Percentiles rank a stretch among this genome's conserved stretches.
phyloP scores from a whole-genome alignment of 2,797 vertebrate genomes.

The Euthynnus affinis region DNA sequence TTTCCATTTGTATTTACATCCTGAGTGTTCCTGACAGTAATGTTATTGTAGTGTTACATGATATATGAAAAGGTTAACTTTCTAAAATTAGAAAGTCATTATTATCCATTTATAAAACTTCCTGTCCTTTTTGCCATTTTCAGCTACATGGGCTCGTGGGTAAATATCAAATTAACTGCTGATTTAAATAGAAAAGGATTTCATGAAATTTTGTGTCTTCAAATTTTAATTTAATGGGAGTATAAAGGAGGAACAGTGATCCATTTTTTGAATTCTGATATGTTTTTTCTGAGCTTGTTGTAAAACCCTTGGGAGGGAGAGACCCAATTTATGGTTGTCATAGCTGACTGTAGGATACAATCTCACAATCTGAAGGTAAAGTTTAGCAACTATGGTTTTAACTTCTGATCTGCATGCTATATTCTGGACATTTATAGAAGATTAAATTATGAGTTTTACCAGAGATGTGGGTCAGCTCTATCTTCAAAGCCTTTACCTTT shows the following conservation, averaged over 20 bases:
- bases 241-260: not conserved
- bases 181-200: not conserved
- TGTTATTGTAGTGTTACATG: constrained; percentile 1
- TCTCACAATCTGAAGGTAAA: constrained; percentile 1
- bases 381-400: constrained; percentile 3
- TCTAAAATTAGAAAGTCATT: constrained; percentile 17
- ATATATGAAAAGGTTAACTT: constrained; percentile 29
- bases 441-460: not conserved
- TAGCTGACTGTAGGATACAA: not conserved
- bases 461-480: not conserved
- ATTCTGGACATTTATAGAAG: not conserved
- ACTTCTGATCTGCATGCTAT: not conserved
- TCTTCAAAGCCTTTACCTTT: not conserved
- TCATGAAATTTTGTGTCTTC: not conserved
- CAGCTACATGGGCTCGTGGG: not conserved
- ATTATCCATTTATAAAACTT: not conserved
- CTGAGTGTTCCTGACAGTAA: constrained; percentile 33
- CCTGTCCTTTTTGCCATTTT: not conserved
- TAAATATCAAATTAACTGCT: not conserved
- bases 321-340: not conserved
- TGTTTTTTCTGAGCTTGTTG: constrained; percentile 9
- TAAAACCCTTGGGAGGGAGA: not conserved
- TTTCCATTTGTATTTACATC: constrained; percentile 23
- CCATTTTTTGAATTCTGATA: not conserved
- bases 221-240: not conserved